phyloP scores from a whole-genome alignment of 30 jellyfish, hydroid and myxozoan species.

The Hydra vulgaris region DNA sequence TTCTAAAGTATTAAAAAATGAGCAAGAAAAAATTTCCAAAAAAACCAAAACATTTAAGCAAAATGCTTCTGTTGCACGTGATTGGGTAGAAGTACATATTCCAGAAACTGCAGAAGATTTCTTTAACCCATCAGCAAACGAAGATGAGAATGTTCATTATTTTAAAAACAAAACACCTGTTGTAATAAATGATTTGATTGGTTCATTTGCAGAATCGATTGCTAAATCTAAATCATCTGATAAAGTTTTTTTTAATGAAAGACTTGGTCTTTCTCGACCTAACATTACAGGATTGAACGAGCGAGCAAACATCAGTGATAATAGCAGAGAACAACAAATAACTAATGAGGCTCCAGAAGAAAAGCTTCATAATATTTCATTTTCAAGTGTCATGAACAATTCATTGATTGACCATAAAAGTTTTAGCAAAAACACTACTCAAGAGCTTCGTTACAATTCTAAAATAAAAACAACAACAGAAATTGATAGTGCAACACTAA shows the following conservation, averaged over 20 bases:
- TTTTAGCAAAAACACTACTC: too few relatives aligned
- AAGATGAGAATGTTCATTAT: background rate
- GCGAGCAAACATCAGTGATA: background rate
- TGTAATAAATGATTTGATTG: background rate
- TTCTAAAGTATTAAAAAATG: background rate
- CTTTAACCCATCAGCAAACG: background rate
- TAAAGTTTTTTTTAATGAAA: background rate
- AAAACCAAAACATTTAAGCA: too few relatives aligned
- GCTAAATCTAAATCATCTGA: background rate
- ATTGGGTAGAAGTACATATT: background rate
- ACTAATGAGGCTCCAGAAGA: background rate
- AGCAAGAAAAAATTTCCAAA: background rate
- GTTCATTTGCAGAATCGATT: background rate
- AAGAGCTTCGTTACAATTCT: too few relatives aligned
- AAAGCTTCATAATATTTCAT: too few relatives aligned
- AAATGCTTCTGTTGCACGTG: background rate
- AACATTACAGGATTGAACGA: conserved; percentile 1
- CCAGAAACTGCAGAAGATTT: conserved; percentile 29
- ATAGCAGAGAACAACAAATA: too few relatives aligned
- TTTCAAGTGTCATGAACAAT: too few relatives aligned
- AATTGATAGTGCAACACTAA: too few relatives aligned
- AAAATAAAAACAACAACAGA: too few relatives aligned
- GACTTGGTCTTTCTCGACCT: background rate
- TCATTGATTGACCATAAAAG: too few relatives aligned
- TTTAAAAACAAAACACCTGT: background rate